Evolutionary conservation across 2,797 vertebrate species (phyloP), one percentile per base, ranked within the genome.

Genomic region (Chanos chanos): DNA sequence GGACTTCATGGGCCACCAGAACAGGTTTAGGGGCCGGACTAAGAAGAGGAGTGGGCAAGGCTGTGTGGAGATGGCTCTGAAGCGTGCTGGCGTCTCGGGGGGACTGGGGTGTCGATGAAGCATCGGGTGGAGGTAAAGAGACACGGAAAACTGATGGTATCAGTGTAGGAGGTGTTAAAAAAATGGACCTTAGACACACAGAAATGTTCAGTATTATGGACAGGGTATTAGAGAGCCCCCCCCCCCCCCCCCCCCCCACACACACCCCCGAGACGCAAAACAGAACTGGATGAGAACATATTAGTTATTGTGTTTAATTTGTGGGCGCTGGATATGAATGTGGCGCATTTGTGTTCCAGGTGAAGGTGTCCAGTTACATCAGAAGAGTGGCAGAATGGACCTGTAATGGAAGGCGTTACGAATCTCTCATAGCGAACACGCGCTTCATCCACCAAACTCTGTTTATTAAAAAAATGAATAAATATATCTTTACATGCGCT

Each of bases 21-120:
- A 37, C 19, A 70, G 37, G 51, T 73, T 60, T 51, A 69, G 60
- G 51, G 59, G 63, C 16, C 58, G 52, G 36, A 66, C 63, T 45
- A 73, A 57, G 37, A 66, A 66, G 16, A 27, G 25, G 43, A 58
- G 47, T 19, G 47, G 25, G n/a, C 27, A 7, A 70, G 72, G 5
- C 66, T 19, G 22, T 80, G 83, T 81, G 81, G 77, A 28, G 92
- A 92, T 84, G 90, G 91, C 6, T 89, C 92, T 2, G 91, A 91
- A 6, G 90, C 92, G 43, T 91, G 90, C 1, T 91, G 93, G 54
- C 77, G 90, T 10, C 80, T 90, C 69, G 81, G 91, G 49, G 77
- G 90, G 34, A 91, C 90, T 79, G 92, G 92, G 73, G 92, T 92
- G 71, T 70, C 30, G 16, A 44, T 21, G 92, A 83, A 89, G 5